Evolutionary conservation across 1,140 invertebrate genomes (phyloP), one percentile per base, ranked within the genome.

Genomic region (Rhynchophorus ferrugineus): DNA sequence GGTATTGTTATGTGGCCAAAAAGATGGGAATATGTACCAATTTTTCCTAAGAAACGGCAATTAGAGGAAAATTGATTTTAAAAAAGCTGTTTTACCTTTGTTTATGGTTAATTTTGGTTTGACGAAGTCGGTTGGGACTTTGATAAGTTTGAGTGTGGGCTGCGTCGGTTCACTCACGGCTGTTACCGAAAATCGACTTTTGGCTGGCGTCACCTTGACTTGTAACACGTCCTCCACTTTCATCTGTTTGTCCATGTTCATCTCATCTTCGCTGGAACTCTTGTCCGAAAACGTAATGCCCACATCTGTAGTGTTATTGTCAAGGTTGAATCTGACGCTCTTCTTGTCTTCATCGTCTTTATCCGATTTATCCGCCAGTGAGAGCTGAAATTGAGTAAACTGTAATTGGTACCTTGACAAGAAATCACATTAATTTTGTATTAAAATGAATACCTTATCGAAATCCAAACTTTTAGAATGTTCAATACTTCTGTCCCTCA

Each of bases 341-440:
- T 87, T 88, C 29, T 79, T 80, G 58, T 85, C 82, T 36, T 86
- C 83, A 35, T 84, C 81, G 45, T 75, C 67, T 35, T 49, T 60
- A 24, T 67, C 63, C 3, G 56, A 60, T 36, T 58, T 59, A 11
- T 67, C 62, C 22, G 38, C 34, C 19, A 56, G 24, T 37, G 68
- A 56, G 16, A 70, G n/a, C n/a, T n/a, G n/a, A n/a, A n/a, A n/a
- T n/a, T n/a, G n/a, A n/a, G n/a, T n/a, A n/a, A n/a, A n/a, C n/a
- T n/a, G n/a, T n/a, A n/a, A n/a, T n/a, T n/a, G n/a, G n/a, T n/a
- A n/a, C n/a, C n/a, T n/a, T n/a, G n/a, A n/a, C n/a, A n/a, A n/a
- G n/a, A n/a, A n/a, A n/a, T n/a, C n/a, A n/a, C n/a, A n/a, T n/a
- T n/a, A n/a, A n/a, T n/a, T n/a, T n/a, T n/a, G n/a, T n/a, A n/a